Evolutionary conservation across 2,888 invertebrate genomes (phyloP), one percentile per base, ranked within the genome.

Genomic region (Morpho achilles): DNA sequence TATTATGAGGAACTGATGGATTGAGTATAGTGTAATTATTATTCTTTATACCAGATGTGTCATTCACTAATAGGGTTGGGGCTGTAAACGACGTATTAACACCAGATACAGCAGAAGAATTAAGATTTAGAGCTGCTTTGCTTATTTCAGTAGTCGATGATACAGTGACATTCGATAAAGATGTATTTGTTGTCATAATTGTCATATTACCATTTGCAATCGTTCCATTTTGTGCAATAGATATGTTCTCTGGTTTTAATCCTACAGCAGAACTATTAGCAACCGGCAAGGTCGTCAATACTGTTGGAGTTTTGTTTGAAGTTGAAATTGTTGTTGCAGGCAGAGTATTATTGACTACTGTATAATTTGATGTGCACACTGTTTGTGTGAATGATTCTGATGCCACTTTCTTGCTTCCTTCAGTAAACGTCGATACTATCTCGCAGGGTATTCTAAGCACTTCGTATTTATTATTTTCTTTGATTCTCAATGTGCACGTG

Each of bases 381-480:
- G 79, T 83, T 53, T 81, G 81, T 5, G 73, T 66, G 16, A 67
- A 63, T 43, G 69, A 65, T 9, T 71, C 70, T 52, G 66, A 58
- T 55, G 60, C 55, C 64, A 56, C 58, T 58, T 60, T 68, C 60
- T 44, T 74, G 61, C 82, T 77, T 3, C 74, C 81, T 61, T 81
- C 75, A 4, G 82, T 80, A 60, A 90, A 90, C 1, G 89, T 90
- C 1, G 89, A 86, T 7, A 90, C 88, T 7, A 88, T 88, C 73
- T 85, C 89, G 67, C 89, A 90, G 1, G 89, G 89, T 66, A 90
- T 79, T 68, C 77, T 86, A 9, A 89, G 64, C 16, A 69, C 64
- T 65, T 86, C 75, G 10, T 71, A 55, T 45, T 73, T 76, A 7
- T 73, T 75, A 41, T 81, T 76, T 66, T 88, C 84, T 58, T 73